A percentile compares a stretch with the other conserved stretches of the same genome.
Evolutionary conservation across 2,797 vertebrate species (phyloP).

Genomic region (Thunnus albacares): DNA sequence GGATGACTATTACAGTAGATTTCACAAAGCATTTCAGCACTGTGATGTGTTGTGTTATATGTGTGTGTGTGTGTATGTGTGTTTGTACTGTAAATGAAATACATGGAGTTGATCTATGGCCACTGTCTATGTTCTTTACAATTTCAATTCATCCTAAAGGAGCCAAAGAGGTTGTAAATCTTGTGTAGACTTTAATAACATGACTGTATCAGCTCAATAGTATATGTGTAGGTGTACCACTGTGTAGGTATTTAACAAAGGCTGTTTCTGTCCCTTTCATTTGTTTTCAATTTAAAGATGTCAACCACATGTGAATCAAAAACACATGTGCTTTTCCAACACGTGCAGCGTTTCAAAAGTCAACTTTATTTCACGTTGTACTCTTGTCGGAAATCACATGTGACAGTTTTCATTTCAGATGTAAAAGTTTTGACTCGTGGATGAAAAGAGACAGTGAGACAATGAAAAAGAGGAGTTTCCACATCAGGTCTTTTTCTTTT

Average conservation of each 20-base stretch:
- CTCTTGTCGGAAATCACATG: slow-evolving; percentile 8
- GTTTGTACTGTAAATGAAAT: slow-evolving; percentile 55
- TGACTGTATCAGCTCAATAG: slow-evolving; percentile 15
- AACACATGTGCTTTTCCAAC: slow-evolving; percentile 36
- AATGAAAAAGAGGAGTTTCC: slow-evolving; percentile 3
- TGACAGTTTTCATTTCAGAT: slow-evolving; percentile 16
- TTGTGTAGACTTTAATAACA: slow-evolving; percentile 1
- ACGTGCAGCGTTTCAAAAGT: slow-evolving; percentile 8
- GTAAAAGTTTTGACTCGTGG: slow-evolving; percentile 1
- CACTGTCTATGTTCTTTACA: slow-evolving; percentile 29
- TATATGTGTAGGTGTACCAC: slow-evolving; percentile 5
- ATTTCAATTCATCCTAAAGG: slow-evolving; percentile 44
- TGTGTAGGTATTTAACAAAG: slow-evolving; percentile 3
- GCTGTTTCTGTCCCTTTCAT: not conserved
- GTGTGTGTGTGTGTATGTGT: not conserved
- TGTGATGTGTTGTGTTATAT: not conserved
- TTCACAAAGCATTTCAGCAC: slow-evolving; percentile 62
- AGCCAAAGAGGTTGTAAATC: slow-evolving; percentile 64
- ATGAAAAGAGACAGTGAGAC: slow-evolving; percentile 8
- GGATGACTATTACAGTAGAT: slow-evolving; percentile 75
- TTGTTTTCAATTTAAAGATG: slow-evolving; percentile 14
- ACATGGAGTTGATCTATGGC: slow-evolving; percentile 52
- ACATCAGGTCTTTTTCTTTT: not conserved
- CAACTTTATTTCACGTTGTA: not conserved
- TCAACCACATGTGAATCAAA: slow-evolving; percentile 32